Evolutionary conservation across 2,888 invertebrate species (phyloP).

Genomic region (Habrosyne pyritoides): DNA sequence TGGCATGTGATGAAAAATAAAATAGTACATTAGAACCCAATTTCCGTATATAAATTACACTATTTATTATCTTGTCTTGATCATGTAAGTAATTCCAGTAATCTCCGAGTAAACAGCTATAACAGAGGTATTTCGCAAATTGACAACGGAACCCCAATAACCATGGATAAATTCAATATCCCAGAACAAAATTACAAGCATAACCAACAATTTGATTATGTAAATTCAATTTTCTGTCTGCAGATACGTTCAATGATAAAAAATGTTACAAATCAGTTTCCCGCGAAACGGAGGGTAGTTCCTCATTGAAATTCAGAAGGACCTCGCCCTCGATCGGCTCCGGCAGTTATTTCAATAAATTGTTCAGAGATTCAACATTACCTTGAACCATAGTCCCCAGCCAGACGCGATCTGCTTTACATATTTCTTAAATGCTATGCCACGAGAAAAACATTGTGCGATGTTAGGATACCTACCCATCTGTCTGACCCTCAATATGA

Average conservation of each 20-base stretch:
- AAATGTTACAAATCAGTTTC: slow-evolving; percentile 12
- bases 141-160: no score
- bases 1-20: no score
- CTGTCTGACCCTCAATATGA: no score
- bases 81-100: no score
- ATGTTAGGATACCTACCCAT: no score
- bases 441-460: no score
- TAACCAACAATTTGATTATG: neutral
- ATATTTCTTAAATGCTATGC: neutral
- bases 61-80: no score
- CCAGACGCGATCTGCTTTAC: slow-evolving; percentile 8
- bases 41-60: no score
- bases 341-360: slow-evolving; percentile 8
- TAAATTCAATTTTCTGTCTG: neutral
- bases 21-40: no score
- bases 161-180: neutral
- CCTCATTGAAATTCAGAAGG: slow-evolving; percentile 9
- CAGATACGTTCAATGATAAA: neutral
- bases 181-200: neutral
- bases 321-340: neutral
- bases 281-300: slow-evolving; percentile 6
- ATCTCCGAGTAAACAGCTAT: no score
- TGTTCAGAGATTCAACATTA: slow-evolving; percentile 5
- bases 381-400: neutral
- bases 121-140: no score